Base-by-base conservation (phyloP, 1,140 invertebrate species). In the Drosophila busckii region DNA sequence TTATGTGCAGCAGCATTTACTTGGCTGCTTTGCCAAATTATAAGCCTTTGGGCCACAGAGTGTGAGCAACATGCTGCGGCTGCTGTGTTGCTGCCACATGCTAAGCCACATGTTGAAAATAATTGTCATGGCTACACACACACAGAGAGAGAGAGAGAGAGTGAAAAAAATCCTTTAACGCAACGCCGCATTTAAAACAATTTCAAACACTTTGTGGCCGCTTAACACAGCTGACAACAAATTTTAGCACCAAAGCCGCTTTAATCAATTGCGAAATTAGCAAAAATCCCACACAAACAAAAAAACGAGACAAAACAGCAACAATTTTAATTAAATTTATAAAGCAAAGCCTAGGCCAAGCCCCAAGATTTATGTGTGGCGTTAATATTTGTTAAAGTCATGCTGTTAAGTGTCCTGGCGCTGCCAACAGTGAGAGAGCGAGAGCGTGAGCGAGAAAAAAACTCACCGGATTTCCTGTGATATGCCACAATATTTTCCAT, bases 401-500 rank as follows among this genome's bases (percentile, higher is more conserved):
- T 60, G 28, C 56, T 50, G 22, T 50, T 49, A 62, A 62, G 59
- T 62, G 59, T 62, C 59, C 59, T 62, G 59, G 12, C 58, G 34
- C n/a, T n/a, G n/a, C n/a, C n/a, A n/a, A n/a, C n/a, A n/a, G n/a
- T n/a, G n/a, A n/a, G n/a, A n/a, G n/a, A n/a, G n/a, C 41, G 26
- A 55, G 56, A 55, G 56, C 42, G 52, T 56, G 42, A 44, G 59
- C 52, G 40, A 60, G 54, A 20, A 80, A 69, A 80, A 82, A 82
- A 64, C 75, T 82, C 65, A 82, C 75, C 75, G 75, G 75, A 82
- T 82, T 82, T 82, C 75, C 75, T 82, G 75, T 82, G 75, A 82
- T 82, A 82, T 82, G 75, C 75, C 75, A 82, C 75, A 82, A 82
- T 83, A 82, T 82, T 82, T 82, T 82, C 75, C 75, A 82, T 82